These are phyloP conservation scores for Aphodius granarius DNA, from an alignment of 2,888 invertebrate species.

Conservation along the genomic window DNA sequence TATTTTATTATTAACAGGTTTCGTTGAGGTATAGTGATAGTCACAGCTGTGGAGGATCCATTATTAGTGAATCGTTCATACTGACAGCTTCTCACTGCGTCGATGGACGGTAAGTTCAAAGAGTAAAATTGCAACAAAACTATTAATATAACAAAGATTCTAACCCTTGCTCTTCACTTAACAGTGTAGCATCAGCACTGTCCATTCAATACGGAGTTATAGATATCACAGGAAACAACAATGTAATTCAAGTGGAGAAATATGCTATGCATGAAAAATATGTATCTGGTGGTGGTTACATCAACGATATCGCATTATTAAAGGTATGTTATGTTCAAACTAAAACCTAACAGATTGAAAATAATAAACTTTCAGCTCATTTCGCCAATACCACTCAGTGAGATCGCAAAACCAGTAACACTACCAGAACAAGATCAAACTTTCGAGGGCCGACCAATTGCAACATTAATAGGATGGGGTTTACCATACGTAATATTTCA, in stretches of 20 bases:
- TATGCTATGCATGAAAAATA: conserved; percentile 24
- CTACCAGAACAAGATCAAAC: conserved; percentile 15
- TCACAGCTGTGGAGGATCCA: conserved; percentile 33
- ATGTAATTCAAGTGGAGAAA: conserved; percentile 21
- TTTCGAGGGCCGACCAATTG: conserved; percentile 16
- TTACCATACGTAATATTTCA: conserved; percentile 25
- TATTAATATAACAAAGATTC: background rate
- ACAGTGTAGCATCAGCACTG: background rate
- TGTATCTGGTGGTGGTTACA: conserved; percentile 10
- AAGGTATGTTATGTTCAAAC: too few relatives aligned
- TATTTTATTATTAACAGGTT: conserved; percentile 12
- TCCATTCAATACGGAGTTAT: conserved; percentile 27
- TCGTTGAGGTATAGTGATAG: conserved; percentile 15
- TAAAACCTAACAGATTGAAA: too few relatives aligned
- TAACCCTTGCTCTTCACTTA: background rate
- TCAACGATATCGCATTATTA: conserved; percentile 30
- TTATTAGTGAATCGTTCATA: conserved; percentile 30
- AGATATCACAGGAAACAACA: conserved; percentile 3
- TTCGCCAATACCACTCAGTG: conserved; percentile 19
- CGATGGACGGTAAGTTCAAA: conserved; percentile 8
- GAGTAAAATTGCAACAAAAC: background rate
- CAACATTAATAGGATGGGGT: conserved; percentile 28
- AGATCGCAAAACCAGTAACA: conserved; percentile 1
- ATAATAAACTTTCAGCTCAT: background rate
- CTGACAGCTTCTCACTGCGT: conserved; percentile 34